phyloP scores from a whole-genome alignment of 92 coral and sea anemone species.

The Porites divaricata region DNA sequence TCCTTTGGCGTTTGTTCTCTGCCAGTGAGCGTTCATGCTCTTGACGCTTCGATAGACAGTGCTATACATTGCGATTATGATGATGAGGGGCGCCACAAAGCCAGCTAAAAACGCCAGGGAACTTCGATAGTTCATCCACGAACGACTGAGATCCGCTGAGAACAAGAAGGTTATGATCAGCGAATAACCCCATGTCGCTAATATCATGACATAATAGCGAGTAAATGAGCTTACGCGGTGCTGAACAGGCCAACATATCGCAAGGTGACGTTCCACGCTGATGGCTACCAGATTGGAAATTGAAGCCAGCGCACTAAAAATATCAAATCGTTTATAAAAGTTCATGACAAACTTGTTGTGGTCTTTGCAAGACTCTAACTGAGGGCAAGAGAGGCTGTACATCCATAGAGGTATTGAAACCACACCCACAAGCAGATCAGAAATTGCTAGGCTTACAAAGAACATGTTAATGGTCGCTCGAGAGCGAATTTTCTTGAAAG shows the following conservation, averaged over 20 bases:
- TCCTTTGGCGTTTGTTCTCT: conserved; percentile 32
- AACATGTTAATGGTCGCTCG: conserved; percentile 69
- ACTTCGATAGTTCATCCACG: conserved; percentile 49
- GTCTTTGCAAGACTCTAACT: conserved; percentile 25
- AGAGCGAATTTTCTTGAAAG: conserved; percentile 50
- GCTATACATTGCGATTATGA: conserved; percentile 57
- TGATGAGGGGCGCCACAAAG: conserved; percentile 60
- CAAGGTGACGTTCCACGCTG: conserved; percentile 71
- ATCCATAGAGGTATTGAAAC: conserved; percentile 83
- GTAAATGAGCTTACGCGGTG: conserved; percentile 42
- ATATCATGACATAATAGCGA: conserved; percentile 50
- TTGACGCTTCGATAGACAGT: conserved; percentile 54
- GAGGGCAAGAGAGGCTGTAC: conserved; percentile 60
- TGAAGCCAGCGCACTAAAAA: conserved; percentile 83
- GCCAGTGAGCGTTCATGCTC: conserved; percentile 42
- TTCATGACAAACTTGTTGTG: background rate
- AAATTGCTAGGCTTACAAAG: conserved; percentile 80
- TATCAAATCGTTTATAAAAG: conserved; percentile 62
- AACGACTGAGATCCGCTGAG: conserved; percentile 32
- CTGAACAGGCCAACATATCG: conserved; percentile 52
- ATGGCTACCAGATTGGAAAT: conserved; percentile 77
- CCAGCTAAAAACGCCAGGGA: conserved; percentile 67
- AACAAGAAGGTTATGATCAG: conserved; percentile 44
- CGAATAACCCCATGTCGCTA: conserved; percentile 68
- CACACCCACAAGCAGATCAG: conserved; percentile 79